Evolutionary conservation across 2,797 vertebrate species (phyloP), one percentile per base, ranked within the genome.

Genomic region (Glyptemys insculpta): DNA sequence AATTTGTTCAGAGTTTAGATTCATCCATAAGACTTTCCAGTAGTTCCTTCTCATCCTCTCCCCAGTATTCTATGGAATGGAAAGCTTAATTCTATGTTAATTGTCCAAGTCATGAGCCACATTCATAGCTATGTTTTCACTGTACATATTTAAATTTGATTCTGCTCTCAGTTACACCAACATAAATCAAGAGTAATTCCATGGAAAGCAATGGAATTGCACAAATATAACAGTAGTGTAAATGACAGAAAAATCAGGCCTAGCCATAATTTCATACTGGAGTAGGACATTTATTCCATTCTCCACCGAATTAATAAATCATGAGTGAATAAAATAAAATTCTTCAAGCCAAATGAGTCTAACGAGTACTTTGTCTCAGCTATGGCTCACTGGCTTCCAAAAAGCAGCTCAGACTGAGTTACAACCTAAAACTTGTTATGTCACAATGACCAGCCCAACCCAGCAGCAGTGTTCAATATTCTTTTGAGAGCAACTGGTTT

Each of bases 361-460:
- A 50, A 50, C 16, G 4, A 31, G 41, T 91, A 79, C 25, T 96
- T 92, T 81, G 8, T 12, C 50, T 74, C 41, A 72, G 23, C 23
- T 65, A 88, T 8, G 4, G 41, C 57, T 91, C 52, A 52, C 49
- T 81, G 52, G 34, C 52, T 97, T 94, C 59, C 49, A 81, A 23
- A 54, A 95, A 92, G 88, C 15, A 93, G 53, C 47, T 92, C 25
- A 44, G 1, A 52, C 6, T 74, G 53, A 89, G 87, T 50, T 84
- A 49, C 79, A 94, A 91, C 91, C 59, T 82, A 90, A 84, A n/a
- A 88, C 72, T 79, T 84, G 68, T 41, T 72, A 85, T 93, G 25
- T 94, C 41, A 87, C 52, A 47, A 90, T 53, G 29, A 59, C 76
- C 87, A 96, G 44, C 90, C 94, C 92, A 96, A 95, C 78, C 62